Evolutionary conservation across 2,113 vertebrate genomes (phyloP).

Genomic region (Numenius arquata): DNA sequence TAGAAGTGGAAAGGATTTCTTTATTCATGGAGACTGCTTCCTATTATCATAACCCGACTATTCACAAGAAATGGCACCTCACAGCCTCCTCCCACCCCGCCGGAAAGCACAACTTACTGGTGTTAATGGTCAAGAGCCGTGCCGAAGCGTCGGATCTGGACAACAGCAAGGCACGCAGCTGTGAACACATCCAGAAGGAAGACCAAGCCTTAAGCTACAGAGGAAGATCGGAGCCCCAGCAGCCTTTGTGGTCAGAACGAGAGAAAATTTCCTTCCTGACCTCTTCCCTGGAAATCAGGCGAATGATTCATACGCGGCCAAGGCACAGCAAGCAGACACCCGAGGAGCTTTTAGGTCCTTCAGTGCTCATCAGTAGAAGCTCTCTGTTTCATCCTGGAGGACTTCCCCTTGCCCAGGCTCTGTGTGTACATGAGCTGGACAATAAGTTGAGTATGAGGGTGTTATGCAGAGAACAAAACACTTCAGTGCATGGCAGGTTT

Average conservation of each 20-base stretch:
- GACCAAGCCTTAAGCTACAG: background rate
- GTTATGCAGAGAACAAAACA: background rate
- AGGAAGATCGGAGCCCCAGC: background rate
- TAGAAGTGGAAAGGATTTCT: background rate
- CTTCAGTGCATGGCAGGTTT: background rate
- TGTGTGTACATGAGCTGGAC: background rate
- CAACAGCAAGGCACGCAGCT: background rate
- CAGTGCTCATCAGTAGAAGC: background rate
- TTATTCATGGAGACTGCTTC: background rate
- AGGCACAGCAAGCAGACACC: background rate
- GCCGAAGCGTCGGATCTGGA: rapidly evolving
- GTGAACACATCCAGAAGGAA: background rate
- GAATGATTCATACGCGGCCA: background rate
- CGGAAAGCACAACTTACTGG: background rate
- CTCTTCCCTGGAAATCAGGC: background rate
- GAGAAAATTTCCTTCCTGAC: background rate
- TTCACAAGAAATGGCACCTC: background rate
- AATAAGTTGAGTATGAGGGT: background rate
- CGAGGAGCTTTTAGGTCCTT: background rate
- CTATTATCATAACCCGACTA: background rate
- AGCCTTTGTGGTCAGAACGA: background rate
- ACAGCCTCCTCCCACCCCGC: background rate
- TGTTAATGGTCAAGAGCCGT: background rate
- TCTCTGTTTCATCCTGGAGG: background rate
- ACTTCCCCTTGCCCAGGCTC: background rate